These are phyloP conservation scores for Vespertilio murinus DNA, from an alignment of 2,797 vertebrate species.

Conservation along the genomic window DNA sequence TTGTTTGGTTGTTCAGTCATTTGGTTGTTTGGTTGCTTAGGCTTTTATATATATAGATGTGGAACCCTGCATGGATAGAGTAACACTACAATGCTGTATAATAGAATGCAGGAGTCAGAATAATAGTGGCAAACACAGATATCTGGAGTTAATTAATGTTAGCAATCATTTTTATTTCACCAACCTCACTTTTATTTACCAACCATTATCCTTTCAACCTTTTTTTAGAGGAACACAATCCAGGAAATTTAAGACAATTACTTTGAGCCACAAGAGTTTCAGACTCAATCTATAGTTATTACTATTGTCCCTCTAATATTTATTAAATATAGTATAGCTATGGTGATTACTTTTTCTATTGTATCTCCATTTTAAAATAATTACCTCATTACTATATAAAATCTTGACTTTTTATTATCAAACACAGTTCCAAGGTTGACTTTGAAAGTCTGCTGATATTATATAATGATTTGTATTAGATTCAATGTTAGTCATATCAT, in stretches of 20 bases:
- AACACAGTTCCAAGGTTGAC: background rate
- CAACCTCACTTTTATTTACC: background rate
- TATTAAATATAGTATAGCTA: background rate
- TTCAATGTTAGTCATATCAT: background rate
- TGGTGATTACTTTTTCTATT: background rate
- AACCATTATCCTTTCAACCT: background rate
- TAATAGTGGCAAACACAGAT: background rate
- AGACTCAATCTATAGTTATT: background rate
- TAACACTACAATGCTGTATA: background rate
- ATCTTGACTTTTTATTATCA: slow-evolving; percentile 16
- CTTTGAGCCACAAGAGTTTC: background rate
- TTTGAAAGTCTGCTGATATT: background rate
- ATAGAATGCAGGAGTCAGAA: background rate
- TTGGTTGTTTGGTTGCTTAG: too few relatives aligned
- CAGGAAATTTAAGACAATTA: background rate
- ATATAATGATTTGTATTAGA: background rate
- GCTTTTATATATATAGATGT: too few relatives aligned
- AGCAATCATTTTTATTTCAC: background rate
- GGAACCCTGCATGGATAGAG: background rate
- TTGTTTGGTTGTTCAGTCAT: too few relatives aligned
- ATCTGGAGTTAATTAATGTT: background rate
- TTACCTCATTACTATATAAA: background rate
- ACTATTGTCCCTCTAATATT: background rate
- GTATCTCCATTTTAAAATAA: background rate
- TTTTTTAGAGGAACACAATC: background rate